phyloP scores from a whole-genome alignment of 1,140 invertebrate genomes.

The Bombus waltoni region DNA sequence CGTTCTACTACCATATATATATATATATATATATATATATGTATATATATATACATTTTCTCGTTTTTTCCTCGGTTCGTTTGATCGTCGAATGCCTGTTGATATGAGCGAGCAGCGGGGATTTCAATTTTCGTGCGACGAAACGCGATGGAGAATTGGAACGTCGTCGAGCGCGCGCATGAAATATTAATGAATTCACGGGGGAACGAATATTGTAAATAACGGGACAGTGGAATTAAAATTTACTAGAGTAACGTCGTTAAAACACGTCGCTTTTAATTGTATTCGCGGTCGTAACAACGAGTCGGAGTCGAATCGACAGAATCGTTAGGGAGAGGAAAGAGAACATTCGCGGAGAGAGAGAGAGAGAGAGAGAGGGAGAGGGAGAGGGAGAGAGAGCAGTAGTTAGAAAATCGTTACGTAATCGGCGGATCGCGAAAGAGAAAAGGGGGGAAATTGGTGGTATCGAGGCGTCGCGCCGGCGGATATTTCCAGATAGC shows the following conservation, averaged over 20 bases:
- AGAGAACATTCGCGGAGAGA: neutral
- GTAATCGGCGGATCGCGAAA: too few species aligned
- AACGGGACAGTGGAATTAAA: conserved; percentile 24
- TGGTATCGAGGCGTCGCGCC: neutral
- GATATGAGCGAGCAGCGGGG: neutral
- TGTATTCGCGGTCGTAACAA: neutral
- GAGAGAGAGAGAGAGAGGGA: too few species aligned
- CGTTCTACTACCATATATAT: neutral
- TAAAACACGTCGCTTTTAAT: neutral
- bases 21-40: neutral
- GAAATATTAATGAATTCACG: conserved; percentile 42
- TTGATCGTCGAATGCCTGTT: conserved; percentile 1
- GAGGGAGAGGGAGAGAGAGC: too few species aligned
- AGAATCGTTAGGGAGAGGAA: neutral
- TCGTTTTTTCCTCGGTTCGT: neutral
- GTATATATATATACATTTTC: too few species aligned
- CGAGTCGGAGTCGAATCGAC: too few species aligned
- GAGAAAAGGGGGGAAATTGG: neutral
- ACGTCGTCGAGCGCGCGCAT: neutral
- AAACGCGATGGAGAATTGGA: neutral
- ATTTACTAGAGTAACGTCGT: conserved; percentile 25
- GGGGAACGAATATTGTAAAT: conserved; percentile 24
- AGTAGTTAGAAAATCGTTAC: neutral
- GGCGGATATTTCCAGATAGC: conserved; percentile 10
- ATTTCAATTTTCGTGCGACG: conserved; percentile 23